Percentiles rank a stretch among this genome's conserved stretches.
Conservation (phyloP, 2,888 invertebrate species). For the Linyphia triangularis region DNA sequence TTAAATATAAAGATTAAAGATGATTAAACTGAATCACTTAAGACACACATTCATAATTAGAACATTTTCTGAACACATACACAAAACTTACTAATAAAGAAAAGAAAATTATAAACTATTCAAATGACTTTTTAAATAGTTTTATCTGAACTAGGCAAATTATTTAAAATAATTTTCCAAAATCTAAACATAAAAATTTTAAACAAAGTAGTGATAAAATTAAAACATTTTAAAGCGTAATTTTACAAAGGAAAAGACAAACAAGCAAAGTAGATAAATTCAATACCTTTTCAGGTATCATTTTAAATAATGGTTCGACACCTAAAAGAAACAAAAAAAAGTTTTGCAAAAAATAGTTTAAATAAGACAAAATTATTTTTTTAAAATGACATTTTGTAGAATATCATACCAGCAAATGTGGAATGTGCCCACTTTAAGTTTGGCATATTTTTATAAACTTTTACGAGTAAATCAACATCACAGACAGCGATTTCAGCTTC, state of each 20-base stretch:
- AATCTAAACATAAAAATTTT: no score
- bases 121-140: neutral
- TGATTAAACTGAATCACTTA: no score
- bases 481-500: conserved; percentile 80
- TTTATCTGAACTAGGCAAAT: neutral
- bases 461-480: conserved; percentile 80
- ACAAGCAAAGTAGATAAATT: neutral
- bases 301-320: conserved; percentile 28
- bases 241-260: neutral
- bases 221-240: no score
- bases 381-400: neutral
- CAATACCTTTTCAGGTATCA: conserved; percentile 28
- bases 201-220: no score
- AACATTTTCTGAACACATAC: no score
- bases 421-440: conserved; percentile 81
- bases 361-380: neutral
- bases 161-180: no score
- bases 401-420: conserved; percentile 81
- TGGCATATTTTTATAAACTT: conserved; percentile 79
- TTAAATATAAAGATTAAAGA: no score
- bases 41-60: no score
- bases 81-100: no score
- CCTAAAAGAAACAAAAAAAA: conserved; percentile 34
- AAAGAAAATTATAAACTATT: no score
- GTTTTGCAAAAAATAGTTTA: neutral